Evolutionary conservation across 2,797 vertebrate species (phyloP).

Genomic region (Neomorphus geoffroyi): DNA sequence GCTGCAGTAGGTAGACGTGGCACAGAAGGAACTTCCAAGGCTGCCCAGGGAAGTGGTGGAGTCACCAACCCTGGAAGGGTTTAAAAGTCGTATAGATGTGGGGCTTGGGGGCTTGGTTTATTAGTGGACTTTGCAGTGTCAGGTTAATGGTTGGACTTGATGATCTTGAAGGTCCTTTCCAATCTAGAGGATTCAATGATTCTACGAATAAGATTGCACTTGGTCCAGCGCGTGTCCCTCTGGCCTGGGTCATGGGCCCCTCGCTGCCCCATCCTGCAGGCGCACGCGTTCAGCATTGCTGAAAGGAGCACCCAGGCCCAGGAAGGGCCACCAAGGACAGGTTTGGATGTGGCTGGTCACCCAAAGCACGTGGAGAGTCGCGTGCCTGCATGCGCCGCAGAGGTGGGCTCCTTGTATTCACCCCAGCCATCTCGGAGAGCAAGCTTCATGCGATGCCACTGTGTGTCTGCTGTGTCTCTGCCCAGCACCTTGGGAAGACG

Average conservation of each 20-base stretch:
- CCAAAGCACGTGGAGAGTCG: fast-evolving
- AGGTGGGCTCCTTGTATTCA: not conserved
- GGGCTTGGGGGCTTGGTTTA: too few species aligned
- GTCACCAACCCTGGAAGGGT: too few species aligned
- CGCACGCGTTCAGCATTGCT: fast-evolving
- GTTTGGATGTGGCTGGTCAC: not conserved
- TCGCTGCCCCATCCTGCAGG: not conserved
- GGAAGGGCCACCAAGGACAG: not conserved
- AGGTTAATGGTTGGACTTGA: too few species aligned
- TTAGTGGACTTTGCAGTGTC: too few species aligned
- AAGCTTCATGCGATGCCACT: not conserved
- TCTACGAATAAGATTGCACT: not conserved
- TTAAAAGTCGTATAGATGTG: too few species aligned
- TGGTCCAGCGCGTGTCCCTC: not conserved
- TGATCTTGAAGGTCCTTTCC: too few species aligned
- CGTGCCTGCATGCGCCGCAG: fast-evolving
- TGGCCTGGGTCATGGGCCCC: fast-evolving
- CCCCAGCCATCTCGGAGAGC: not conserved
- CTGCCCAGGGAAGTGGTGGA: too few species aligned
- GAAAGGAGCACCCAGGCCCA: not conserved
- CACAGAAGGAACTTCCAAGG: not conserved
- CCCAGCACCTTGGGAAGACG: not conserved
- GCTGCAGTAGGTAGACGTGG: not conserved
- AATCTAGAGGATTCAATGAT: too few species aligned
- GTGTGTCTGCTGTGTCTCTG: fast-evolving